Evolutionary conservation across 2,797 vertebrate genomes (phyloP).

Genomic region (Schizopygopsis pylzovi): DNA sequence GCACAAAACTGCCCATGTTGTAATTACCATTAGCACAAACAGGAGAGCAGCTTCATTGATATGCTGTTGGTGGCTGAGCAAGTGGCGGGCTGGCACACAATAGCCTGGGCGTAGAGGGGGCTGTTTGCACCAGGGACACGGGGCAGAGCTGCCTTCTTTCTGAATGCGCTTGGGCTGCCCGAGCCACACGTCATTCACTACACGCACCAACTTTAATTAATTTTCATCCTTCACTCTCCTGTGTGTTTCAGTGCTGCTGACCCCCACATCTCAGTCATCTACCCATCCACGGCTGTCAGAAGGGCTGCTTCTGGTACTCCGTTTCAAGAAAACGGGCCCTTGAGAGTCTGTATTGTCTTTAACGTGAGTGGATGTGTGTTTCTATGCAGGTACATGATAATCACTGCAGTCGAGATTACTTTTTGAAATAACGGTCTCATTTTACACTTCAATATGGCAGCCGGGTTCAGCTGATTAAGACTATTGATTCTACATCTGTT

Average conservation of each 20-base stretch:
- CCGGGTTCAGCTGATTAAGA: constrained; percentile 63
- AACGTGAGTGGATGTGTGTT: constrained; percentile 3
- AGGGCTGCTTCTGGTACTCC: constrained; percentile 59
- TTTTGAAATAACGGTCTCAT: constrained; percentile 62
- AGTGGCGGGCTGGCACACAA: constrained; percentile 90
- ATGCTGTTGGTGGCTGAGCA: constrained; percentile 87
- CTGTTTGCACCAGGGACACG: constrained; percentile 75
- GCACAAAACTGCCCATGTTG: constrained; percentile 94
- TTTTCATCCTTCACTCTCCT: constrained; percentile 92
- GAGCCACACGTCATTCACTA: constrained; percentile 88
- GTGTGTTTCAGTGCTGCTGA: constrained; percentile 78
- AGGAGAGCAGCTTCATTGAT: constrained; percentile 93
- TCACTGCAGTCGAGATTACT: constrained; percentile 41
- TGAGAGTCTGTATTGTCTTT: constrained; percentile 69
- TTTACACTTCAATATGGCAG: constrained; percentile 55
- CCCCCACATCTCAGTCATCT: constrained; percentile 74
- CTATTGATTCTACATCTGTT: constrained; percentile 65
- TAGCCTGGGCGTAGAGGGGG: constrained; percentile 79
- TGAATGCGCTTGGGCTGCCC: constrained; percentile 91
- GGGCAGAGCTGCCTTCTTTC: constrained; percentile 89
- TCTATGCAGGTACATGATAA: constrained; percentile 55
- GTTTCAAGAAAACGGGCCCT: constrained; percentile 60
- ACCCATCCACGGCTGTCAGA: constrained; percentile 71
- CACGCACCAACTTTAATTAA: constrained; percentile 98
- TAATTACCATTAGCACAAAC: constrained; percentile 96